Evolutionary conservation across 2,888 invertebrate genomes (phyloP).

Genomic region (Archips crataeganus): DNA sequence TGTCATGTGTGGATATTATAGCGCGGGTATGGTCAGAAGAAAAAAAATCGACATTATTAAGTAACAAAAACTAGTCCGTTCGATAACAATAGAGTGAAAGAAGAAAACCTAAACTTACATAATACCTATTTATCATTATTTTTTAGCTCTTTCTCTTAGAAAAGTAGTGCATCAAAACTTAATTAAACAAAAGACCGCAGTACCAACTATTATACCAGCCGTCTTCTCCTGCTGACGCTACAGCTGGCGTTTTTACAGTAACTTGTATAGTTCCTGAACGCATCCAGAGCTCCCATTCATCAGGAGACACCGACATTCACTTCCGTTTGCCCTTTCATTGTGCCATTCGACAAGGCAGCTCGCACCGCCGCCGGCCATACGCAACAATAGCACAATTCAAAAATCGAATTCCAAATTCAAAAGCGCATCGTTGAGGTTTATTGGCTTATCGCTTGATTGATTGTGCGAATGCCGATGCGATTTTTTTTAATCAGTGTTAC

Average conservation of each 20-base stretch:
- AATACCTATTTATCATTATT: too few relatives aligned
- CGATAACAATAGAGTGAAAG: background rate
- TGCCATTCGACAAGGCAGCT: slow-evolving; percentile 77
- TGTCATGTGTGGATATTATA: slow-evolving; percentile 57
- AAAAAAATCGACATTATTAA: slow-evolving; percentile 27
- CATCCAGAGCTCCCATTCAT: slow-evolving; percentile 69
- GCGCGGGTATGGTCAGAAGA: slow-evolving; percentile 60
- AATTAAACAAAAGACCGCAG: background rate
- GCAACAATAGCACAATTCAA: slow-evolving; percentile 77
- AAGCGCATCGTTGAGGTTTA: slow-evolving; percentile 86
- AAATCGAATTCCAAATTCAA: slow-evolving; percentile 83
- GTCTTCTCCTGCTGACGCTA: slow-evolving; percentile 57
- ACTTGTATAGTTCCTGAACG: slow-evolving; percentile 78
- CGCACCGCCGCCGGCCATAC: slow-evolving; percentile 77
- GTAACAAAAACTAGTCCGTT: background rate
- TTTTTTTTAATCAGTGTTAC: slow-evolving; percentile 62
- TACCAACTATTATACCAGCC: background rate
- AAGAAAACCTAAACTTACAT: background rate
- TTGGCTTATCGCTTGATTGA: slow-evolving; percentile 86
- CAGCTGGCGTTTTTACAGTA: slow-evolving; percentile 59
- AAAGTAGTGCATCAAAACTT: background rate
- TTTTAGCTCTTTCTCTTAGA: background rate
- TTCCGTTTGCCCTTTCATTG: slow-evolving; percentile 82
- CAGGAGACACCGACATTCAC: slow-evolving; percentile 76
- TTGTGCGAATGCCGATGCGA: slow-evolving; percentile 79